Evolutionary conservation across 2,888 invertebrate species (phyloP).

Genomic region (Yponomeuta evonymella): DNA sequence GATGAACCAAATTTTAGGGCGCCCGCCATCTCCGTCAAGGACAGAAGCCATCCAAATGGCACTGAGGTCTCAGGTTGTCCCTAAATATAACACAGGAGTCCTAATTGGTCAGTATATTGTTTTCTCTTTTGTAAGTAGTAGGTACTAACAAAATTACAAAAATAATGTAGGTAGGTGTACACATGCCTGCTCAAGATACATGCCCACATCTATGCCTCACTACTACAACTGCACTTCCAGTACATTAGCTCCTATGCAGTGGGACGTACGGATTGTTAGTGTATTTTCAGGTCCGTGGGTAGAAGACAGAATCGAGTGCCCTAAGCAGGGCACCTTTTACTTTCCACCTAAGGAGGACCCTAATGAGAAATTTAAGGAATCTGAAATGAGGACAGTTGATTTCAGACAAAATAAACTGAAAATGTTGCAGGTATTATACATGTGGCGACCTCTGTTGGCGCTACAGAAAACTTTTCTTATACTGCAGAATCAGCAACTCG

Average conservation of each 20-base stretch:
- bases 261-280: too few relatives aligned
- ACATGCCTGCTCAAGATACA: background rate
- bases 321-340: conserved; percentile 48
- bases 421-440: conserved; percentile 41
- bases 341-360: conserved; percentile 53
- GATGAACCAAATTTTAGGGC: conserved; percentile 14
- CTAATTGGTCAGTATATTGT: conserved; percentile 17
- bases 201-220: background rate
- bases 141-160: too few relatives aligned
- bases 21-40: conserved; percentile 53
- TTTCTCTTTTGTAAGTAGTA: background rate
- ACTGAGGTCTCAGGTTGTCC: conserved; percentile 33
- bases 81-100: conserved; percentile 44
- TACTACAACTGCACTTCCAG: too few relatives aligned
- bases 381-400: conserved; percentile 50
- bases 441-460: background rate
- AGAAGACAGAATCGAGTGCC: conserved; percentile 60
- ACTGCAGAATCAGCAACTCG: too few relatives aligned
- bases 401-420: conserved; percentile 56
- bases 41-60: conserved; percentile 49
- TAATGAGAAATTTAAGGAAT: conserved; percentile 46
- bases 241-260: too few relatives aligned
- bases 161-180: too few relatives aligned
- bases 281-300: conserved; percentile 58
- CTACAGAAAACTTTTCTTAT: too few relatives aligned